phyloP scores from a whole-genome alignment of 23 tunicate species.

The Ciona savignyi region DNA sequence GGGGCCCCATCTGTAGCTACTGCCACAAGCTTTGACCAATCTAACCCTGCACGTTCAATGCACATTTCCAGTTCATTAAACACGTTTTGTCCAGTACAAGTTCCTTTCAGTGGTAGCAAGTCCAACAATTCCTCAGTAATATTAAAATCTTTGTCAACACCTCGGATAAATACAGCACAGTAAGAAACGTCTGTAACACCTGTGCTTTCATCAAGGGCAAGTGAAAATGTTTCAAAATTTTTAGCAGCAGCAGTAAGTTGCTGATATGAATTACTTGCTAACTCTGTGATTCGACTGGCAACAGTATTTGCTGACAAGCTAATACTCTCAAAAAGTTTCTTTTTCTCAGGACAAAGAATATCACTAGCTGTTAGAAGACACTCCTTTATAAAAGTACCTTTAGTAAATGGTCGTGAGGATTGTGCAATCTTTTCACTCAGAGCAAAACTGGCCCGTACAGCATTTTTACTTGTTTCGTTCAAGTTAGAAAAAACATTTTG shows the following conservation, averaged over 20 bases:
- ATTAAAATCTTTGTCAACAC: conserved; percentile 39
- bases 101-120: conserved; percentile 50
- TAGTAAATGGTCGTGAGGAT: too few species aligned
- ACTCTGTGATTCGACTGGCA: conserved; percentile 22
- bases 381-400: too few species aligned
- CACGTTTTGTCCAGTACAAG: conserved; percentile 33
- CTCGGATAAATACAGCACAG: conserved; percentile 59
- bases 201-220: conserved; percentile 40
- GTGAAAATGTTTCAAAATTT: conserved; percentile 27
- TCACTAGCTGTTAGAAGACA: too few species aligned
- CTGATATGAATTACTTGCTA: conserved; percentile 15
- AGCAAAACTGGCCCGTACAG: conserved; percentile 38
- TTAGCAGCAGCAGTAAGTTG: conserved; percentile 5
- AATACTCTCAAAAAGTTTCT: conserved; percentile 13
- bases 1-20: conserved; percentile 51
- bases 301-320: conserved; percentile 23
- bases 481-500: conserved; percentile 18
- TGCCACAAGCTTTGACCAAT: conserved; percentile 22
- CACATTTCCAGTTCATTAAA: conserved; percentile 38
- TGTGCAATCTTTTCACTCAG: too few species aligned
- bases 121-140: conserved; percentile 44
- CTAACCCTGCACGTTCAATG: conserved; percentile 20
- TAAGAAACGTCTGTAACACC: conserved; percentile 33
- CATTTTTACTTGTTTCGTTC: conserved; percentile 7
- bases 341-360: conserved; percentile 30